A percentile compares a stretch with the other conserved stretches of the same genome.
Conservation (phyloP, 2,113 vertebrate species). For the Petroica traversi region DNA sequence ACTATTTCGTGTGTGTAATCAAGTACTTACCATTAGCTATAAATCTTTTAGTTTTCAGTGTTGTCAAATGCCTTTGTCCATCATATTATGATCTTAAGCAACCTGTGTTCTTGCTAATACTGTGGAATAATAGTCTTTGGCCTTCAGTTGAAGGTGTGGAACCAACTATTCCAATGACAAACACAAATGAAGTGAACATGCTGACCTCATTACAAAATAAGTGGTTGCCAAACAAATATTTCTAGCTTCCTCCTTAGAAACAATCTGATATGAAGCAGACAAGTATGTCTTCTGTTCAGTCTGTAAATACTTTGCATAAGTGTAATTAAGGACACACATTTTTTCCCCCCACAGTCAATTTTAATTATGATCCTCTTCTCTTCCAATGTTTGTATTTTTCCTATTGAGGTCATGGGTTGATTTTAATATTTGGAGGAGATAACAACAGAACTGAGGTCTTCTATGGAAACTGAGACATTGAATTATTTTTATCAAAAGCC, state of each 20-base stretch:
- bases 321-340: conserved; percentile 5
- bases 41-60: conserved; percentile 15
- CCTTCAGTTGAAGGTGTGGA: conserved; percentile 26
- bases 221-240: conserved; percentile 62
- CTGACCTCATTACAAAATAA: conserved; percentile 63
- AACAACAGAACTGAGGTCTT: background rate
- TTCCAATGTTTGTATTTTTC: background rate
- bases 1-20: background rate
- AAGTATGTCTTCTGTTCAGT: conserved; percentile 1
- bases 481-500: background rate
- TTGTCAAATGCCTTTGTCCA: conserved; percentile 49
- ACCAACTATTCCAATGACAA: conserved; percentile 22
- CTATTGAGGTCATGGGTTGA: background rate
- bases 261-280: conserved; percentile 47
- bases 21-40: conserved; percentile 25
- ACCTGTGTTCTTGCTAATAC: conserved; percentile 41
- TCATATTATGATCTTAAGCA: conserved; percentile 47
- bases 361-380: background rate
- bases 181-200: conserved; percentile 47
- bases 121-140: conserved; percentile 1
- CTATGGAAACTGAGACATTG: background rate
- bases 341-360: background rate
- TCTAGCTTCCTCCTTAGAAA: conserved; percentile 48
- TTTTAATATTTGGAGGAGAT: background rate
- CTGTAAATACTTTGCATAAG: conserved; percentile 52